Evolutionary conservation across 2,797 vertebrate species (phyloP), one percentile per base, ranked within the genome.

Genomic region (Falco naumanni): DNA sequence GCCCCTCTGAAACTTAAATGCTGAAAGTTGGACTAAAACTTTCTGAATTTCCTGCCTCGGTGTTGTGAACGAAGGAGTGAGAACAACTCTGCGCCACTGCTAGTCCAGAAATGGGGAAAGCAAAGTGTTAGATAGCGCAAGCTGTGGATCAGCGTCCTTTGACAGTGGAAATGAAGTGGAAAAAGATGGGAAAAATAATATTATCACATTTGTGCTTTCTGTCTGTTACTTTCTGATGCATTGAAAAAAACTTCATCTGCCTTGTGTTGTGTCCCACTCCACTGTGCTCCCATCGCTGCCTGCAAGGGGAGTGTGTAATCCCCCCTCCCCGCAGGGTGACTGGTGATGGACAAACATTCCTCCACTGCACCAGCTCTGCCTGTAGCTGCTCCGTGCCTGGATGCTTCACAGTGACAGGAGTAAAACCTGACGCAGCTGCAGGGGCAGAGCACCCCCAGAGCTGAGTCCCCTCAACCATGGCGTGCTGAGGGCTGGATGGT

Each of bases 351-450:
- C 89, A 85, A 90, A 85, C 87, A 8, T 81, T 95, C 89, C 90
- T 92, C 74, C 69, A 31, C 80, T 72, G 66, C 89, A 61, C 39
- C 51, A 31, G 82, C 63, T 90, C 94, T 91, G 93, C 93, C 84
- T 80, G 9, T 66, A 76, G 81, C 87, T 10, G 60, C 68, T 89
- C 61, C 85, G 68, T 75, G 92, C 84, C 34, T 89, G 95, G 93
- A 65, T 95, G 96, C 84, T 76, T 96, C 83, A 25, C 59, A 4
- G 92, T 86, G 95, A 96, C 71, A 53, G 83, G 80, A 88, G 83
- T 80, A 84, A 91, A 70, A 39, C 11, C 85, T 47, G 81, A 70
- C 1, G 65, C 61, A 84, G 89, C 95, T 96, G 95, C 83, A 65
- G 93, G 90, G 92, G 94, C 88, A 80, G 84, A 70, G 83, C 57